phyloP scores from a whole-genome alignment of 2,797 vertebrate genomes.

The Xenentodon cancila region DNA sequence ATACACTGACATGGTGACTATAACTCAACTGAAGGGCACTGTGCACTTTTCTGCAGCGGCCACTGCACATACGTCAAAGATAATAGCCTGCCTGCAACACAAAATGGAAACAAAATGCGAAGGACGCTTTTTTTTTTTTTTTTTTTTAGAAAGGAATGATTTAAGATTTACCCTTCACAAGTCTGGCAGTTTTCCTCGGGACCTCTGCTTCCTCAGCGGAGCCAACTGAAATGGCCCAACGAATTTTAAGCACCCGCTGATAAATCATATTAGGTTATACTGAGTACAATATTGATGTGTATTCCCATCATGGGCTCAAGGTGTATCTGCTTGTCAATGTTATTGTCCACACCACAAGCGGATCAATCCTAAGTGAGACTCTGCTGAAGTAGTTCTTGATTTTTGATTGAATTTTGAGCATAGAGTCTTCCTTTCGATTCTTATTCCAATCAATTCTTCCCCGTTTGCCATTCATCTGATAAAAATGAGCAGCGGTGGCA shows the following conservation, averaged over 20 bases:
- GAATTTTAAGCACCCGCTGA: constrained; percentile 42
- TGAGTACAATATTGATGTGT: constrained; percentile 54
- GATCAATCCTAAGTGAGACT: constrained; percentile 72
- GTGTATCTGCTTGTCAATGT: constrained; percentile 52
- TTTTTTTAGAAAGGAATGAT: constrained; percentile 42
- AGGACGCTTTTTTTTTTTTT: constrained; percentile 38
- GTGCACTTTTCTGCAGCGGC: constrained; percentile 36
- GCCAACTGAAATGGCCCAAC: constrained; percentile 11
- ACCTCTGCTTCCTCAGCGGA: constrained; percentile 2
- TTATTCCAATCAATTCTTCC: constrained; percentile 68
- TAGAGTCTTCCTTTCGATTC: constrained; percentile 73
- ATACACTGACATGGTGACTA: constrained; percentile 60
- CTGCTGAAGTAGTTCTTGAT: constrained; percentile 65
- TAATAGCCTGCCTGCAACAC: constrained; percentile 50
- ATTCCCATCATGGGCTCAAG: constrained; percentile 34
- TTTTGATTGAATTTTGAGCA: constrained; percentile 73
- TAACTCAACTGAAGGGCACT: constrained; percentile 63
- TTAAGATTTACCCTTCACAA: constrained; percentile 46
- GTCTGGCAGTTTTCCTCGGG: constrained; percentile 20
- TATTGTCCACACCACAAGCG: constrained; percentile 49
- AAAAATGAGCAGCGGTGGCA: constrained; percentile 68
- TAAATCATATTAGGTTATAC: constrained; percentile 55
- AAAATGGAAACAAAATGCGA: constrained; percentile 36
- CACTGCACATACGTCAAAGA: constrained; percentile 55
- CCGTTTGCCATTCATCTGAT: constrained; percentile 70